Evolutionary conservation across 2,113 vertebrate species (phyloP), one percentile per base, ranked within the genome.

Genomic region (Melanocharis versteri): DNA sequence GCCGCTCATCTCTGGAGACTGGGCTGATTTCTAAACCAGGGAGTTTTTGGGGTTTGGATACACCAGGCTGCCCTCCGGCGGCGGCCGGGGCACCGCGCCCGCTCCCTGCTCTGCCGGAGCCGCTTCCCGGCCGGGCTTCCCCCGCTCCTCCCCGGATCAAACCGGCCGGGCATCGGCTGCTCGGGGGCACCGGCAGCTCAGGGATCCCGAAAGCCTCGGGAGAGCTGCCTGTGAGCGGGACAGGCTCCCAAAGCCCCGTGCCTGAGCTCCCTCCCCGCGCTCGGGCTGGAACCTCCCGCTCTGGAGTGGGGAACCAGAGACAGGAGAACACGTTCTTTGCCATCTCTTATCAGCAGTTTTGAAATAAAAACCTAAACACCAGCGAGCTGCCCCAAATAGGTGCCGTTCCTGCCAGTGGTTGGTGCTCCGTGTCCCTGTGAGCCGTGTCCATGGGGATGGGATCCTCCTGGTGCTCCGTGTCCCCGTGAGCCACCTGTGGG

Each of bases 11-110:
- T 51, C 23, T 14, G 27, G 13, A 50, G 23, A 9, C 2, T 0
- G 26, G 30, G 30, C 40, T 62, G 27, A 7, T 21, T 48, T 51
- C 31, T 9, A 5, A 61, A 37, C 1, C 13, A 3, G 2, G 11
- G 28, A 13, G 9, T 0, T 21, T 15, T 5, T 3, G 42, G 56
- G 15, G 5, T 37, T 77, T 14, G 48, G 45, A 27, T 27, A n/a
- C 45, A 20, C 53, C 8, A 6, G 68, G 51, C 80, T 90, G 94
- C 95, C 95, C 95, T 71, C 94, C 89, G 94, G 90, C 87, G 92
- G 72, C 75, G 17, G 23, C 51, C 24, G 37, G 7, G 12, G 50
- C 19, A 3, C 28, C 11, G 13, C 40, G 33, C n/a, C 54, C 28
- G 19, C 78, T 82, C 26, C 42, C 4, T 1, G 45, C 53, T 60